Evolutionary conservation across 2,888 invertebrate genomes (phyloP).

Genomic region (Lumbricus terrestris): DNA sequence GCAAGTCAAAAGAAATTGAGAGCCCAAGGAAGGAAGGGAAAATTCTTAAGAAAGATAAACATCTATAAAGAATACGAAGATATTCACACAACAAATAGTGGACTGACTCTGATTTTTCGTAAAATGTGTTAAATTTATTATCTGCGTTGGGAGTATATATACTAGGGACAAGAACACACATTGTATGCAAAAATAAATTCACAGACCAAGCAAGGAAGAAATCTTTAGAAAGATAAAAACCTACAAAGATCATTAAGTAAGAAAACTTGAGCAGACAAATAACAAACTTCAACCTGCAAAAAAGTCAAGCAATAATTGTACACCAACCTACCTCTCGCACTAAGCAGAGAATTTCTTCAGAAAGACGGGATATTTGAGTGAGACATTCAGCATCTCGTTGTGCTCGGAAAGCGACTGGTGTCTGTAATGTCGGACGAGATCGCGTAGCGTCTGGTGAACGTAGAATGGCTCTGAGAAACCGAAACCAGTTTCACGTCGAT

Average conservation of each 20-base stretch:
- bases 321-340: neutral
- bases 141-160: no score
- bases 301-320: neutral
- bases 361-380: constrained; percentile 75
- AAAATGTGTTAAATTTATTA: no score
- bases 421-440: constrained; percentile 87
- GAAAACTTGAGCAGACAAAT: neutral
- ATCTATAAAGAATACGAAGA: neutral
- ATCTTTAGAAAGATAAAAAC: no score
- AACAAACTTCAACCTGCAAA: neutral
- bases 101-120: no score
- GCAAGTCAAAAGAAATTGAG: no score
- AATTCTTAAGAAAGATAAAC: no score
- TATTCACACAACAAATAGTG: no score
- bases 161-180: no score
- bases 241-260: neutral
- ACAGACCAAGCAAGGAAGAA: no score
- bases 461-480: constrained; percentile 94
- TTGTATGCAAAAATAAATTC: no score
- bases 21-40: no score
- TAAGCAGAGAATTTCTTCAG: constrained; percentile 3
- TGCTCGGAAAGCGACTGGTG: constrained; percentile 89
- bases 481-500: constrained; percentile 80
- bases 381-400: constrained; percentile 82
- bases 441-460: constrained; percentile 81